phyloP scores from a whole-genome alignment of 2,888 invertebrate genomes.

The Drosophila gaucha region DNA sequence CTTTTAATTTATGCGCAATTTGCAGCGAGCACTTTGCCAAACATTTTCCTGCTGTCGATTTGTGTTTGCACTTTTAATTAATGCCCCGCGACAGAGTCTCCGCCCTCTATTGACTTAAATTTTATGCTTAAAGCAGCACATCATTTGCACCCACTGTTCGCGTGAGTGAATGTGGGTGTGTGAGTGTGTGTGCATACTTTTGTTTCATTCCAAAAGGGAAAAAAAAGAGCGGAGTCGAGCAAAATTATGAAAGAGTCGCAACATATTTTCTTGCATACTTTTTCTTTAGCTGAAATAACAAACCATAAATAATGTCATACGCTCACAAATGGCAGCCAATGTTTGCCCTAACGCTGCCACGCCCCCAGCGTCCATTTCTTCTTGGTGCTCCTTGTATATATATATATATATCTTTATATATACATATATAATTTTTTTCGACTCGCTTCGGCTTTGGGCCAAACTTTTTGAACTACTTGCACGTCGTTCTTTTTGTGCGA shows the following conservation, averaged over 20 bases:
- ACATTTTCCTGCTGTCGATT: slow-evolving; percentile 49
- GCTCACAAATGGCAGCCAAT: slow-evolving; percentile 80
- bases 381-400: background rate
- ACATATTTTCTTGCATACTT: slow-evolving; percentile 76
- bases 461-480: slow-evolving; percentile 79
- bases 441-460: slow-evolving; percentile 69
- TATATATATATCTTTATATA: background rate
- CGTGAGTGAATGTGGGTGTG: background rate
- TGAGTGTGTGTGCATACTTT: slow-evolving; percentile 39
- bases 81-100: slow-evolving; percentile 28
- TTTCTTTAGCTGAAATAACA: slow-evolving; percentile 77
- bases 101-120: slow-evolving; percentile 42
- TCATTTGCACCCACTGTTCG: slow-evolving; percentile 14
- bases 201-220: slow-evolving; percentile 35
- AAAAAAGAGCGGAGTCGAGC: slow-evolving; percentile 14
- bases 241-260: slow-evolving; percentile 80
- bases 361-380: slow-evolving; percentile 50
- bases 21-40: slow-evolving; percentile 20
- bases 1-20: slow-evolving; percentile 70
- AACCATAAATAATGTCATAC: slow-evolving; percentile 83
- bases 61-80: slow-evolving; percentile 65
- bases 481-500: slow-evolving; percentile 68
- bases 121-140: slow-evolving; percentile 56
- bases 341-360: slow-evolving; percentile 57
- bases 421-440: slow-evolving; percentile 14